A percentile compares a stretch with the other conserved stretches of the same genome.
These are phyloP conservation scores for Pediacus dermestoides DNA, from an alignment of 2,888 invertebrate genomes.

Conservation along the genomic window DNA sequence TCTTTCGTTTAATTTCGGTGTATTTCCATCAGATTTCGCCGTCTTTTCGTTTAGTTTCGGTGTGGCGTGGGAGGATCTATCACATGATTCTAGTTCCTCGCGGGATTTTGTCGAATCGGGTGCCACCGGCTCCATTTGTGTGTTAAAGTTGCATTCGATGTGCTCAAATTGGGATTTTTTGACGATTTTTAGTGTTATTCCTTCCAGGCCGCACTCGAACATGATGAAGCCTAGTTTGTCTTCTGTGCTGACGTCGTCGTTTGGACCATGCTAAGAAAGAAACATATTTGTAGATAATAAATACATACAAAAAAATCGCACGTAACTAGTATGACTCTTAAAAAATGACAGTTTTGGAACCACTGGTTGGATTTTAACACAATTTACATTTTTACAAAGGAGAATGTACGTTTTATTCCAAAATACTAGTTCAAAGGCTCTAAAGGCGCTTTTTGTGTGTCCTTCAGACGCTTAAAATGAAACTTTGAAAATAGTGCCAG, in stretches of 20 bases:
- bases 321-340: no score
- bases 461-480: no score
- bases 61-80: constrained; percentile 29
- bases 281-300: constrained; percentile 1
- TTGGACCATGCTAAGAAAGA: constrained; percentile 22
- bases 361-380: no score
- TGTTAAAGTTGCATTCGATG: constrained; percentile 28
- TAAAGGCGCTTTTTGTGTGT: no score
- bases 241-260: constrained; percentile 51
- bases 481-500: no score
- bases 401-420: no score
- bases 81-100: constrained; percentile 20
- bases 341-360: no score
- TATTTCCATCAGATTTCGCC: constrained; percentile 14
- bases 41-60: constrained; percentile 26
- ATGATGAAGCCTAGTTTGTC: constrained; percentile 86
- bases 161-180: constrained; percentile 77
- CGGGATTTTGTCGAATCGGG: constrained; percentile 26
- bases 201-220: constrained; percentile 95
- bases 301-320: constrained; percentile 3
- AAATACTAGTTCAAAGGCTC: no score
- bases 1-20: constrained; percentile 23
- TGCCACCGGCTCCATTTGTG: constrained; percentile 20
- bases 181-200: constrained; percentile 74
- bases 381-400: no score